phyloP scores from a whole-genome alignment of 92 coral and sea anemone species.

The Scolanthus callimorphus region DNA sequence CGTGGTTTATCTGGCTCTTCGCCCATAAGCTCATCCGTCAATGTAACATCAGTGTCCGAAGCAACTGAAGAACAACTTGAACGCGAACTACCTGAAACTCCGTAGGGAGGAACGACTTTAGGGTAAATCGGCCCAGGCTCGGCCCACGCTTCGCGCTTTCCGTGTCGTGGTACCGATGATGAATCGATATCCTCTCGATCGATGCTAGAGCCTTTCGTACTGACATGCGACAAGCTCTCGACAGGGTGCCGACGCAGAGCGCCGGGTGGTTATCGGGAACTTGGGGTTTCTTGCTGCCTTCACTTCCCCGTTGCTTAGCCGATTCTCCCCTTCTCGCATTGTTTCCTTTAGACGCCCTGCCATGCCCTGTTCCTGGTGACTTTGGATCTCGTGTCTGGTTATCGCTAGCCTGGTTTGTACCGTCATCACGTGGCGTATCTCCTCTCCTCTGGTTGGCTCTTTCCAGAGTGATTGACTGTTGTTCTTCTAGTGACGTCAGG shows the following conservation, averaged over 20 bases:
- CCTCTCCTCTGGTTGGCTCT: background rate
- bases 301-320: too few relatives aligned
- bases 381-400: too few relatives aligned
- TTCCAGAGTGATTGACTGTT: conserved; percentile 1
- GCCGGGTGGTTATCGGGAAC: background rate
- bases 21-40: background rate
- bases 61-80: background rate
- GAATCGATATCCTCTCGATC: background rate
- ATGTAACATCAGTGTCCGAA: conserved; percentile 20
- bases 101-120: conserved; percentile 19
- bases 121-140: conserved; percentile 9
- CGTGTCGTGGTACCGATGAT: background rate
- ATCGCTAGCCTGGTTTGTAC: background rate
- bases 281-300: background rate
- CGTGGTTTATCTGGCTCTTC: background rate
- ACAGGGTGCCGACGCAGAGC: conserved; percentile 7
- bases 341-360: too few relatives aligned
- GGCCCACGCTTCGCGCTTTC: conserved; percentile 31
- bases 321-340: too few relatives aligned
- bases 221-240: conserved; percentile 5
- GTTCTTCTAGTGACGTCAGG: conserved; percentile 22
- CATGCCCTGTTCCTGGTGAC: too few relatives aligned
- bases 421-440: background rate
- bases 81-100: conserved; percentile 2
- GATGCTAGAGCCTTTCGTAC: conserved; percentile 6